A percentile compares a stretch with the other conserved stretches of the same genome.
Evolutionary conservation across 2,797 vertebrate genomes (phyloP).

Genomic region (Pygocentrus nattereri): DNA sequence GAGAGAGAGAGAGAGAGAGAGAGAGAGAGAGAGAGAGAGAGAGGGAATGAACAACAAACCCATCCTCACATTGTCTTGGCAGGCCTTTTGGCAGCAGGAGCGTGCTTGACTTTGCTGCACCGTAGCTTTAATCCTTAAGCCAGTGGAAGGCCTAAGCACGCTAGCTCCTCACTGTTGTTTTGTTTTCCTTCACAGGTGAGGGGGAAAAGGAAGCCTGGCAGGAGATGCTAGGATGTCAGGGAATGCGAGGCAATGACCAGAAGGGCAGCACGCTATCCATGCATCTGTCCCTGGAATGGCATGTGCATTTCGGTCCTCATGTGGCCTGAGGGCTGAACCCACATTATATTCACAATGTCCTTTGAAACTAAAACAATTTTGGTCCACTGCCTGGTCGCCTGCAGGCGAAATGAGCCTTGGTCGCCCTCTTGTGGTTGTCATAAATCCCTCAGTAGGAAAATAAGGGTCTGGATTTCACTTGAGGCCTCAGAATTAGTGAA

Average conservation of each 20-base stretch:
- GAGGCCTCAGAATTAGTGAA: too few species aligned
- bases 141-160: conserved; percentile 72
- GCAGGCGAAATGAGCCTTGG: not conserved
- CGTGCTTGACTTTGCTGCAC: conserved; percentile 57
- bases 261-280: not conserved
- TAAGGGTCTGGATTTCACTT: too few species aligned
- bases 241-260: not conserved
- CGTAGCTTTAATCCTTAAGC: conserved; percentile 70
- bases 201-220: not conserved
- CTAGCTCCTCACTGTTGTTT: conserved; percentile 67
- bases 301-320: not conserved
- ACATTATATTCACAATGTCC: not conserved
- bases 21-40: conserved; percentile 56
- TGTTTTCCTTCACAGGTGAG: conserved; percentile 53
- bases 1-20: conserved; percentile 53
- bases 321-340: not conserved
- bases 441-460: not conserved
- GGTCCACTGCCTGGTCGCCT: not conserved
- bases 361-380: not conserved
- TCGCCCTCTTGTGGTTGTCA: conserved; percentile 7
- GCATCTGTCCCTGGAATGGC: not conserved
- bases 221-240: not conserved
- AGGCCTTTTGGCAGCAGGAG: conserved; percentile 65
- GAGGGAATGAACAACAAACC: conserved; percentile 48
- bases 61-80: conserved; percentile 65